These are phyloP conservation scores for Agrochola macilenta DNA, from an alignment of 2,888 invertebrate species.

Conservation along the genomic window DNA sequence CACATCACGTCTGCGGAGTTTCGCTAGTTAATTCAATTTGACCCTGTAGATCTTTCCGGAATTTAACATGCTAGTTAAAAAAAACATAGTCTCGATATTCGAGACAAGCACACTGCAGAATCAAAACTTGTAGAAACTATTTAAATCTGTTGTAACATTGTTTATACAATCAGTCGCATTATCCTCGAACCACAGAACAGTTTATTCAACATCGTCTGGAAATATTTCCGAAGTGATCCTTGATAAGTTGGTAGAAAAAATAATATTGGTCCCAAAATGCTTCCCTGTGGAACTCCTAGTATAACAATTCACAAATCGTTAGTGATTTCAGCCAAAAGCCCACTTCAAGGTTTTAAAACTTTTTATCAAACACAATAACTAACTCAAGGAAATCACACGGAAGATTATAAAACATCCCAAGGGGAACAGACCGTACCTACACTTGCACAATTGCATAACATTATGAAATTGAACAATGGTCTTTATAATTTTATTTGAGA, in stretches of 20 bases:
- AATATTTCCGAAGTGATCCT: not conserved
- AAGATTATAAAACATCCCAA: not conserved
- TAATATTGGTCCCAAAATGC: not conserved
- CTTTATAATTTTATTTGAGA: not conserved
- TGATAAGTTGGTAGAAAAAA: not conserved
- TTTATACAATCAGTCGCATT: not conserved
- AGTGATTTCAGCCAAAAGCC: not conserved
- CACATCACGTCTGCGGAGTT: too few relatives aligned
- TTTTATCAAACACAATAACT: not conserved
- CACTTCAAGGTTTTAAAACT: not conserved
- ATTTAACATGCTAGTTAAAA: not conserved
- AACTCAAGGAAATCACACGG: slow-evolving; percentile 1
- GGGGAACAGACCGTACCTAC: too few relatives aligned
- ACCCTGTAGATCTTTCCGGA: too few relatives aligned
- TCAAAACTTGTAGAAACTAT: not conserved
- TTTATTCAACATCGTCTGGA: not conserved
- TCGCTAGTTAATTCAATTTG: too few relatives aligned
- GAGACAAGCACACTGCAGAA: not conserved
- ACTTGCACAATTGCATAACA: not conserved
- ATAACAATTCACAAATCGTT: not conserved
- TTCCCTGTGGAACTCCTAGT: slow-evolving; percentile 3
- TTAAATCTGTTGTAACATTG: not conserved
- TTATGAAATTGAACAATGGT: not conserved
- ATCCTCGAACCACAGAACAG: not conserved
- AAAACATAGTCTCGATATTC: not conserved